Base-by-base conservation (phyloP, 1,140 invertebrate genomes). In the Pachyrhynchus sulphureomaculatus region DNA sequence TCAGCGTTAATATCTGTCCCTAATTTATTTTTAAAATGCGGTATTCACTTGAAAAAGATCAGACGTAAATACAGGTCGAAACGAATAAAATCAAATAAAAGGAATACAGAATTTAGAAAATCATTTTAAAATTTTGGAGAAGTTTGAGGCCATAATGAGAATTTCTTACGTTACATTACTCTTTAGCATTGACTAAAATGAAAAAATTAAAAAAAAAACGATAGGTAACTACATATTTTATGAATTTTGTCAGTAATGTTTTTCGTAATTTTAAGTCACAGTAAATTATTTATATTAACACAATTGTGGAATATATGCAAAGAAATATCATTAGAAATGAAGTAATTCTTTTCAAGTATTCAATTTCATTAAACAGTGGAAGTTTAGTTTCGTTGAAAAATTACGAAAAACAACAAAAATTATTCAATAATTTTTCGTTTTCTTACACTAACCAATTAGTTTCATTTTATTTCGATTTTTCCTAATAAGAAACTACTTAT, bases 401-500 rank as follows among this genome's bases (percentile, higher is more conserved):
- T 48, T 47, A 51, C 33, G 47, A 32, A 29, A 51, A 33, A 51
- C 47, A 32, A 51, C 15, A n/a, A 26, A 20, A 47, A 47, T 17
- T 51, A 51, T 33, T 9, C 17, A 32, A 13, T 17, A 2, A 10
- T 29, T 9, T 29, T 29, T 29, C 12, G 21, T 52, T 37, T 34
- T 54, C 37, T 37, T 37, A 42, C 10, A 13, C 18, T 54, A 52
- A 42, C 4, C 9, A 20, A 20, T 44, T 44, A 18, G 20, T 44
- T 44, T 3, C 12, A 4, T 18, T 37, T 18, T 39, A 18, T 39
- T n/a, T 20, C 21, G n/a, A 48, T 29, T 20, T 33, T 47, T 55
- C 47, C 44, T 62, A 26, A 33, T n/a, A 48, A 55, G 41, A 49
- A 23, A 62, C 44, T 63, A 52, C 66, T 47, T 68, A 45, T 45